Evolutionary conservation across 2,888 invertebrate species (phyloP).

Genomic region (Torymus aiolomorphi): DNA sequence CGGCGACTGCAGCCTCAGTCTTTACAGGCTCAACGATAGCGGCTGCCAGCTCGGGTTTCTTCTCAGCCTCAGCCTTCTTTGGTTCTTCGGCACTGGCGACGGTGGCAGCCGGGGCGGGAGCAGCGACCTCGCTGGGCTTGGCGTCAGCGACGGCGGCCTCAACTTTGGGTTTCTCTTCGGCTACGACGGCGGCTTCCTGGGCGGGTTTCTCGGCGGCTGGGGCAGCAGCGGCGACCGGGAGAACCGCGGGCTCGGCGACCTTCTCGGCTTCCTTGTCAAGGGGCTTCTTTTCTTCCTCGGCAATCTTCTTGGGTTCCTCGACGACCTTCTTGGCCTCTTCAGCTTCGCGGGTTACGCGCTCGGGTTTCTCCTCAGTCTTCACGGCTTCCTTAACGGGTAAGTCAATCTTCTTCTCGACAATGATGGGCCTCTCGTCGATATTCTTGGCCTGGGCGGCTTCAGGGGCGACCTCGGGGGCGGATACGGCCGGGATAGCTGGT

Average conservation of each 20-base stretch:
- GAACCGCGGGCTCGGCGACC: conserved; percentile 31
- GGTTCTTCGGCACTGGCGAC: conserved; percentile 37
- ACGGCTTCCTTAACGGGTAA: conserved; percentile 62
- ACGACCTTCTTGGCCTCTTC: conserved; percentile 47
- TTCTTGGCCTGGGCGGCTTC: conserved; percentile 56
- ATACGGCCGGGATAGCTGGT: neutral
- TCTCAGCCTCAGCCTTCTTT: conserved; percentile 41
- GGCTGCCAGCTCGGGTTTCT: conserved; percentile 5
- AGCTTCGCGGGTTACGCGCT: conserved; percentile 53
- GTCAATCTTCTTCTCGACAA: conserved; percentile 48
- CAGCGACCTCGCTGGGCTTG: neutral
- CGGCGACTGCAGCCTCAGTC: neutral
- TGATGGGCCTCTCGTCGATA: conserved; percentile 47
- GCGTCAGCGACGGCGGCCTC: conserved; percentile 40
- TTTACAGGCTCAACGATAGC: conserved; percentile 11
- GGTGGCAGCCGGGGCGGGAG: neutral
- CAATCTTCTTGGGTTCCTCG: conserved; percentile 27
- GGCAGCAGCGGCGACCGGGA: conserved; percentile 21
- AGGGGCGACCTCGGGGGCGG: conserved; percentile 30
- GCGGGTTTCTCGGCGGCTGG: conserved; percentile 11
- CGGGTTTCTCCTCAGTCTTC: conserved; percentile 54
- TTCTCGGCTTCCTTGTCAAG: conserved; percentile 28
- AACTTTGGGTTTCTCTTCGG: conserved; percentile 51
- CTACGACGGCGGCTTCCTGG: conserved; percentile 23
- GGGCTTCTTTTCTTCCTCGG: conserved; percentile 34